Evolutionary conservation across 2,888 invertebrate species (phyloP).

Genomic region (Eustalomyia histrio): DNA sequence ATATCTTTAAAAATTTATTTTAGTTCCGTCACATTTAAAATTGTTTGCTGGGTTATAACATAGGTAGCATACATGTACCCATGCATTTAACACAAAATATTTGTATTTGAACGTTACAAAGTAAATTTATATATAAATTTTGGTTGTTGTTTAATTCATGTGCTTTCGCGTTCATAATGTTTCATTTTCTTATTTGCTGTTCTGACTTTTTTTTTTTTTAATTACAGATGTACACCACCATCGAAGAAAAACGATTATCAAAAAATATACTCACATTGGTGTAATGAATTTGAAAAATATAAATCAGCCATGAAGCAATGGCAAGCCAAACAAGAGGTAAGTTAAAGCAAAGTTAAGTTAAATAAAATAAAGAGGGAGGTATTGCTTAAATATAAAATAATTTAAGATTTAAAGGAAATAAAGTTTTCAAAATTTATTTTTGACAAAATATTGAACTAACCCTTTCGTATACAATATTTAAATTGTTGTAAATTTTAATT

Average conservation of each 20-base stretch:
- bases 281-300: slow-evolving; percentile 98
- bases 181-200: slow-evolving; percentile 43
- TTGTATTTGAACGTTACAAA: neutral
- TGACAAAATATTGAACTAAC: neutral
- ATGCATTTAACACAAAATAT: neutral
- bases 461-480: neutral
- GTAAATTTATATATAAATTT: slow-evolving; percentile 48
- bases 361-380: neutral
- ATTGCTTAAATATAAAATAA: neutral
- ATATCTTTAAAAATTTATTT: too few relatives aligned
- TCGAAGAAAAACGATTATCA: slow-evolving; percentile 95
- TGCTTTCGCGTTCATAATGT: slow-evolving; percentile 7
- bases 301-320: slow-evolving; percentile 97
- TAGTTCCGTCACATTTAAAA: too few relatives aligned
- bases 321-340: slow-evolving; percentile 95
- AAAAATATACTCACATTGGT: slow-evolving; percentile 98
- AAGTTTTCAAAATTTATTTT: neutral
- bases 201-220: slow-evolving; percentile 50
- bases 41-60: too few relatives aligned
- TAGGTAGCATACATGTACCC: too few relatives aligned
- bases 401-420: neutral
- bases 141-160: slow-evolving; percentile 1
- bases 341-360: slow-evolving; percentile 71
- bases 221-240: slow-evolving; percentile 88
- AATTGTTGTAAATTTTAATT: slow-evolving; percentile 64